A percentile compares a stretch with the other conserved stretches of the same genome.
Conservation (phyloP, 1,140 invertebrate species). For the Drosophila kepulauana region DNA sequence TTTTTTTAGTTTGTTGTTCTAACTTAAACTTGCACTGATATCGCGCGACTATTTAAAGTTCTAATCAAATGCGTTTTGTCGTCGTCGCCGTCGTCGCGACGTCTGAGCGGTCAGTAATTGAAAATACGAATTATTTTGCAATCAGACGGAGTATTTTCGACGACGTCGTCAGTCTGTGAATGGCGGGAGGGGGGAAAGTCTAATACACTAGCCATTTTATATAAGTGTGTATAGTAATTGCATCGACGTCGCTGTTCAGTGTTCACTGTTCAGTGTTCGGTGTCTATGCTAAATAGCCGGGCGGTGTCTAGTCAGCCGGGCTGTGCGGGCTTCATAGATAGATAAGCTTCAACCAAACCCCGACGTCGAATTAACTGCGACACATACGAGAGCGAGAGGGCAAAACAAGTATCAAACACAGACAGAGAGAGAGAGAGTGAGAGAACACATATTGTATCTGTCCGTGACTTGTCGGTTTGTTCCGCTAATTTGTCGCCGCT, state of each 20-base stretch:
- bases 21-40: constrained; percentile 17
- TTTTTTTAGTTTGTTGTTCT: neutral
- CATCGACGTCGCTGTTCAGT: constrained; percentile 6
- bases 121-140: constrained; percentile 80
- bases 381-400: neutral
- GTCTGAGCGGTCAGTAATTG: constrained; percentile 59
- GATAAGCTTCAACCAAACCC: constrained; percentile 45
- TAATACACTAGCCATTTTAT: constrained; percentile 47
- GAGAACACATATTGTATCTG: constrained; percentile 38
- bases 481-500: constrained; percentile 77
- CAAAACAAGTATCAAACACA: constrained; percentile 4
- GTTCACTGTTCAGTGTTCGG: constrained; percentile 34
- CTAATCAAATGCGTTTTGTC: constrained; percentile 60
- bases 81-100: constrained; percentile 50
- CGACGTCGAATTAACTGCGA: constrained; percentile 2
- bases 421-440: neutral
- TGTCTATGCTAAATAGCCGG: constrained; percentile 75
- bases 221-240: constrained; percentile 58
- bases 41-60: constrained; percentile 43
- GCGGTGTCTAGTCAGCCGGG: constrained; percentile 46
- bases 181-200: neutral
- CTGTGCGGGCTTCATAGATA: constrained; percentile 26
- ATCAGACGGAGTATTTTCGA: constrained; percentile 43
- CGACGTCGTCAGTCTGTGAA: neutral
- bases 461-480: constrained; percentile 76